Evolutionary conservation across 2,113 vertebrate genomes (phyloP).

Genomic region (Actinemys pallida): DNA sequence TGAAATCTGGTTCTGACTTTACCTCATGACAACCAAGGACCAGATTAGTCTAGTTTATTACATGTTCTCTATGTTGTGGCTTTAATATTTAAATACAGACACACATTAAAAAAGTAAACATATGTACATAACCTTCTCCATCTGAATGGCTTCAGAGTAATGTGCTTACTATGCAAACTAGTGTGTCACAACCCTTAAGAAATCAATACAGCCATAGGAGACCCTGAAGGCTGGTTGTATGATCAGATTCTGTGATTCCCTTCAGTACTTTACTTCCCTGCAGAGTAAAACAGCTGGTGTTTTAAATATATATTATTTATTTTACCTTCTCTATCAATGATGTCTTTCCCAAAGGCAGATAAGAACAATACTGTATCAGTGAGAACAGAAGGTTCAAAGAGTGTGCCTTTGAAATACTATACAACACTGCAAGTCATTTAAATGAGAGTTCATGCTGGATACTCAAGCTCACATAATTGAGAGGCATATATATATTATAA

Average conservation of each 20-base stretch:
- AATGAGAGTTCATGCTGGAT: neutral
- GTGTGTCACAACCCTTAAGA: neutral
- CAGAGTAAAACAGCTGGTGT: slow-evolving; percentile 4
- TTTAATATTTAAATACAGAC: neutral
- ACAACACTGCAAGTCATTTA: neutral
- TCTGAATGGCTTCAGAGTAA: slow-evolving; percentile 10
- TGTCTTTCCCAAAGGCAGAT: neutral
- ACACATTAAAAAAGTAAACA: neutral
- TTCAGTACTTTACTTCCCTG: neutral
- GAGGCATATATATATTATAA: neutral
- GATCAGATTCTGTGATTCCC: slow-evolving; percentile 2
- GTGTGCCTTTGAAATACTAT: neutral
- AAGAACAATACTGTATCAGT: neutral
- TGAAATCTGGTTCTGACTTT: too few species aligned
- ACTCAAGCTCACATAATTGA: too few species aligned
- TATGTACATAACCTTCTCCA: neutral
- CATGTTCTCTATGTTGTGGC: neutral
- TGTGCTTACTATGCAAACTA: slow-evolving; percentile 1
- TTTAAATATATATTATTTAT: slow-evolving; percentile 23
- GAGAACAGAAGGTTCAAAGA: neutral
- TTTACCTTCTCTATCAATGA: neutral
- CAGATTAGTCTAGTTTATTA: too few species aligned
- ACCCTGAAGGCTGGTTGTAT: neutral
- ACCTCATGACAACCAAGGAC: too few species aligned
- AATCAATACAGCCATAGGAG: slow-evolving; percentile 12